phyloP scores from a whole-genome alignment of 2,797 vertebrate species.

The Eulemur mongoz region DNA sequence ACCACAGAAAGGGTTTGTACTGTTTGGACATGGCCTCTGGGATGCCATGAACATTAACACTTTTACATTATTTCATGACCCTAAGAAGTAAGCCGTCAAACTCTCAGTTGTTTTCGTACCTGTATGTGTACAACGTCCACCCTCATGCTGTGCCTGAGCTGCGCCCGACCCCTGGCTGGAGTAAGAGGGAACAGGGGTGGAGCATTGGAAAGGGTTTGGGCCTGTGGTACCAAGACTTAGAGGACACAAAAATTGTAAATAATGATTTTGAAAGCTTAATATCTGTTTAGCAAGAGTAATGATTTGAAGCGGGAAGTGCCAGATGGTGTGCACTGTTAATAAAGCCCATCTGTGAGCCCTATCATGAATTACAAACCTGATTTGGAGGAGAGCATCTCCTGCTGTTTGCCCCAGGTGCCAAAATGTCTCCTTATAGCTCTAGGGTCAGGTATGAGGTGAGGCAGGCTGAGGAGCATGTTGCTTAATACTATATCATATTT shows the following conservation, averaged over 20 bases:
- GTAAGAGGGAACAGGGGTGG: not conserved
- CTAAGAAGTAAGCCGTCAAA: not conserved
- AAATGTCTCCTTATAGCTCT: not conserved
- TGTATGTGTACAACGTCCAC: accelerated
- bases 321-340: slow-evolving; percentile 60
- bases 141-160: not conserved
- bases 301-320: slow-evolving; percentile 23
- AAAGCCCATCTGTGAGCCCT: slow-evolving; percentile 59
- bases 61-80: not conserved
- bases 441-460: not conserved
- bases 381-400: not conserved
- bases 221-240: not conserved
- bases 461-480: not conserved
- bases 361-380: slow-evolving; percentile 48
- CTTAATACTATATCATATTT: not conserved
- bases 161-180: not conserved
- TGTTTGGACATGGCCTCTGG: not conserved
- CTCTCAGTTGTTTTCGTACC: not conserved
- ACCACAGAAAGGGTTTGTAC: not conserved
- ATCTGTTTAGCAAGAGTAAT: slow-evolving; percentile 63
- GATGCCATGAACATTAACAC: not conserved
- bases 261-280: slow-evolving; percentile 53
- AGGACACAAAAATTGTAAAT: slow-evolving; percentile 18
- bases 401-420: slow-evolving; percentile 14
- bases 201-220: not conserved